phyloP scores from a whole-genome alignment of 2,113 vertebrate genomes.

The Scartelaos histophorus region DNA sequence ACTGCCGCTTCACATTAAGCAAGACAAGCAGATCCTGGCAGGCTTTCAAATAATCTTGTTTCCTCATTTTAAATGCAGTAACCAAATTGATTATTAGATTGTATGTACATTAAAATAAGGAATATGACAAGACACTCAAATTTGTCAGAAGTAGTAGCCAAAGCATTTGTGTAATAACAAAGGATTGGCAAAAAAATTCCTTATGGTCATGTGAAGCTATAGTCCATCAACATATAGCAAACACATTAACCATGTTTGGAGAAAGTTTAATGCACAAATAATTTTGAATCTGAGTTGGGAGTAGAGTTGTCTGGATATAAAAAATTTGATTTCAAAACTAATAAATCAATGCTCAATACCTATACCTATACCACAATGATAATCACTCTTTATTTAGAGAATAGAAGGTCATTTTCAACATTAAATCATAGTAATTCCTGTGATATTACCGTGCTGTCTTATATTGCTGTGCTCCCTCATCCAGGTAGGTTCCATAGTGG shows the following conservation, averaged over 20 bases:
- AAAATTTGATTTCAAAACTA: too few relatives aligned
- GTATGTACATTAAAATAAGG: not conserved
- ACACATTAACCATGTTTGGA: not conserved
- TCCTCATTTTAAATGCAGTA: not conserved
- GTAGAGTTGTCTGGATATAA: too few relatives aligned
- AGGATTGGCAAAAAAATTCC: not conserved
- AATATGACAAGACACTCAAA: not conserved
- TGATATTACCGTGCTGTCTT: too few relatives aligned
- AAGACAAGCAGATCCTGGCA: not conserved
- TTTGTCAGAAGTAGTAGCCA: not conserved
- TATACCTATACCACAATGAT: too few relatives aligned
- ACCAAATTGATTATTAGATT: not conserved
- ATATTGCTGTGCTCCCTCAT: too few relatives aligned
- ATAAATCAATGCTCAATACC: too few relatives aligned
- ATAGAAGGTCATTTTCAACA: too few relatives aligned
- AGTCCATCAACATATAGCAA: not conserved
- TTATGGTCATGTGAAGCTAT: not conserved
- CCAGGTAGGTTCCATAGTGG: too few relatives aligned
- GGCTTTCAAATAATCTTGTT: not conserved
- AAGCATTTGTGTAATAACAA: not conserved
- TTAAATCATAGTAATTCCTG: too few relatives aligned
- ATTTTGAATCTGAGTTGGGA: not conserved
- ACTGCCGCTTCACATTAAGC: conserved; percentile 8
- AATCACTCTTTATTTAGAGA: too few relatives aligned
- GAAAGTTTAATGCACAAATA: not conserved